Evolutionary conservation across 2,113 vertebrate species (phyloP).

Genomic region (Tenrec ecaudatus): DNA sequence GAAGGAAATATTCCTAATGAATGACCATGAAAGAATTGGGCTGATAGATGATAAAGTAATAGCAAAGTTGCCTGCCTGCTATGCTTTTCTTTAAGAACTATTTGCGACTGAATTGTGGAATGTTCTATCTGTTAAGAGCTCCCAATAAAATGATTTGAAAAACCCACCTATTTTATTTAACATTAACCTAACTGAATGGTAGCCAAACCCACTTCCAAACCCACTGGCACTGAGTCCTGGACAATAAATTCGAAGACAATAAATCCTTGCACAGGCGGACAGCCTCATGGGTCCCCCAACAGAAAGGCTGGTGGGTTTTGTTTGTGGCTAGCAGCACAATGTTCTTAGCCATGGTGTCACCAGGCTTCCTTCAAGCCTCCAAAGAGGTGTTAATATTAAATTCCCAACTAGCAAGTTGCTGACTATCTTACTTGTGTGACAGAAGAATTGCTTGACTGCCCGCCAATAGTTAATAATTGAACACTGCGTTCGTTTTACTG

Average conservation of each 20-base stretch:
- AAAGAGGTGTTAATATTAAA: neutral
- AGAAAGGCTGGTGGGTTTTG: too few relatives aligned
- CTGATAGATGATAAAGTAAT: neutral
- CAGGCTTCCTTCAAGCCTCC: neutral
- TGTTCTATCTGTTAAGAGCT: too few relatives aligned
- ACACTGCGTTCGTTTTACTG: neutral
- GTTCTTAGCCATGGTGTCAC: too few relatives aligned
- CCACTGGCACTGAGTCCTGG: too few relatives aligned
- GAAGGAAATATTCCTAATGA: neutral
- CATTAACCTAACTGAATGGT: neutral
- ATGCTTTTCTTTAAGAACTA: neutral
- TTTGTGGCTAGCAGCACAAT: too few relatives aligned
- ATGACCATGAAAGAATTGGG: too few relatives aligned
- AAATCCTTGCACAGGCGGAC: too few relatives aligned
- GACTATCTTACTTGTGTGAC: neutral
- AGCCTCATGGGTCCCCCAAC: too few relatives aligned
- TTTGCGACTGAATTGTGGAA: too few relatives aligned
- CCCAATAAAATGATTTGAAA: too few relatives aligned
- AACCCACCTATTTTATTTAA: neutral
- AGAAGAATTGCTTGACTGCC: neutral
- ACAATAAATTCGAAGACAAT: too few relatives aligned
- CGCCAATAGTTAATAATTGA: neutral
- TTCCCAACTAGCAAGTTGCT: slow-evolving; percentile 33
- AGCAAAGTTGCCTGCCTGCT: neutral
- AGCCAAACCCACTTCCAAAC: too few relatives aligned